Base-by-base conservation (phyloP, 2,797 vertebrate genomes). In the Pygocentrus nattereri region DNA sequence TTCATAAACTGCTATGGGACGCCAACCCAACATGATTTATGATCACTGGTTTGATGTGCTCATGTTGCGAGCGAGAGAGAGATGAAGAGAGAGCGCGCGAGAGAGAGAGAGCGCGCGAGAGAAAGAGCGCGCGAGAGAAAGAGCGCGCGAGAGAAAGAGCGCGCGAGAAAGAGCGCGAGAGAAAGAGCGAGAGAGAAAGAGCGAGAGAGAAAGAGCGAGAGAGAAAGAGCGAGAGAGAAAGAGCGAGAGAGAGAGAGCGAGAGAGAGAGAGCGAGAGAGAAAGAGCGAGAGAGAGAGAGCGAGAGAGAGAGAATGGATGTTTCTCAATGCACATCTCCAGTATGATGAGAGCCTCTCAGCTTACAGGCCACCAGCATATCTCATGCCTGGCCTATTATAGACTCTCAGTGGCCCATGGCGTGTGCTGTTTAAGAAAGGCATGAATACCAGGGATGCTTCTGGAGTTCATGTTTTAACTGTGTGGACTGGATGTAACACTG, bases 361-460 rank as follows among this genome's bases (percentile, higher is more conserved):
- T 71, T 70, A 23, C 68, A 65, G 47, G 21, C 38, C 58, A 44
- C 68, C 44, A 25, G 50, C 50, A 68, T 54, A 75, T 23, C 21
- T 58, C 25, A 64, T 79, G 70, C 68, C 44, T 69, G 67, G 67
- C 67, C 67, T 70, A 70, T 70, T 70, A 70, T 70, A 70, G 68
- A 31, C 64, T 61, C 44, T 65, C 15, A 49, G 27, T 19, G 27
- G 31, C 74, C 15, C 4, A 54, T 12, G 30, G 58, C 4, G 23
- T 49, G 58, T 64, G 58, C 34, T n/a, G 59, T 52, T 49, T 41
- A 50, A 74, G 47, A 78, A 25, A 68, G 50, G 27, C 49, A 47
- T 8, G 65, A 13, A 65, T 47, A 56, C 54, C 65, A 4, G 34
- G 1, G 21, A 70, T 59, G 47, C 16, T 70, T n/a, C 79, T 49